These are phyloP conservation scores for Diogma glabrata DNA, from an alignment of 2,888 invertebrate species.

Conservation along the genomic window DNA sequence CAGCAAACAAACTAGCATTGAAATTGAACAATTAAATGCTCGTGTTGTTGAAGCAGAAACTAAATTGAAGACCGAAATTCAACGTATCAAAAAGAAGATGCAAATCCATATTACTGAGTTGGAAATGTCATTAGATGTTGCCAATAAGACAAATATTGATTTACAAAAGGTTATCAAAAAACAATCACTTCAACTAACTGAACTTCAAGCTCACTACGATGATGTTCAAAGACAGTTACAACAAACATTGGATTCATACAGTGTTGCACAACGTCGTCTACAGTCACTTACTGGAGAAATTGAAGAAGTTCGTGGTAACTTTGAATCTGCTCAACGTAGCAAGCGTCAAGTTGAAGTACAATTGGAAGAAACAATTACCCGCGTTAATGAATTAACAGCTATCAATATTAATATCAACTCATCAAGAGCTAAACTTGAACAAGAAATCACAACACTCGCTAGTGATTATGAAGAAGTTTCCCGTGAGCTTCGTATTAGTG, in stretches of 20 bases:
- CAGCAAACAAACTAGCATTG: constrained; percentile 95
- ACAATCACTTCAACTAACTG: constrained; percentile 81
- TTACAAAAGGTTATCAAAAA: constrained; percentile 97
- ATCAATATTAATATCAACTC: constrained; percentile 93
- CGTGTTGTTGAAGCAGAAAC: constrained; percentile 95
- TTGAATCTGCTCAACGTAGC: constrained; percentile 84
- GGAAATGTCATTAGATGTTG: constrained; percentile 91
- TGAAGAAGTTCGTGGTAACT: constrained; percentile 88
- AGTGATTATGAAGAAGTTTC: constrained; percentile 97
- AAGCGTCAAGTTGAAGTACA: constrained; percentile 83
- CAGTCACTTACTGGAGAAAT: constrained; percentile 87
- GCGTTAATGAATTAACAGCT: constrained; percentile 88
- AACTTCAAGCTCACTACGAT: constrained; percentile 91
- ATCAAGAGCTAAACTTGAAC: constrained; percentile 89
- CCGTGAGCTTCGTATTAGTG: constrained; percentile 84
- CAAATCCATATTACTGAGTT: constrained; percentile 96
- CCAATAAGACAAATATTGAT: constrained; percentile 96
- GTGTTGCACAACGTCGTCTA: constrained; percentile 79
- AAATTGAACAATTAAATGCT: constrained; percentile 91
- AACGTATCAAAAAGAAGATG: constrained; percentile 97
- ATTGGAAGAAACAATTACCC: constrained; percentile 81
- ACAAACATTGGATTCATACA: constrained; percentile 87
- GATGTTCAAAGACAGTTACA: constrained; percentile 93
- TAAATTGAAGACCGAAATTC: constrained; percentile 88
- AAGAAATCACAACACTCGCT: constrained; percentile 80